These are phyloP conservation scores for Trichonephila inaurata DNA, from an alignment of 1,140 invertebrate species.

Conservation along the genomic window DNA sequence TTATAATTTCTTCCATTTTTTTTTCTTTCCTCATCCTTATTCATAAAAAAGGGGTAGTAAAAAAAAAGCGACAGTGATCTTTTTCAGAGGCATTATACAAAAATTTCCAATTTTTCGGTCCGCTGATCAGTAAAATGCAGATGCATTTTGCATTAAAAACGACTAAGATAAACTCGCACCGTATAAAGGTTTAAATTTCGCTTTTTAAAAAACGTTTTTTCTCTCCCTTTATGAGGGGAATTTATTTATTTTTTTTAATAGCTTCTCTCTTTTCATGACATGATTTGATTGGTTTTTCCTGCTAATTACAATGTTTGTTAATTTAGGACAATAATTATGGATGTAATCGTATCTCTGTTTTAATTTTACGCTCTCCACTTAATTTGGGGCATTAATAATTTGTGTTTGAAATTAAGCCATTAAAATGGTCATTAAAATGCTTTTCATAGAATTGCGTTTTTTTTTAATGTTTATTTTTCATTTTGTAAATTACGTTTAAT, in stretches of 20 bases:
- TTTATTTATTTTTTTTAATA: conserved; percentile 22
- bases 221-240: neutral
- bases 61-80: conserved; percentile 56
- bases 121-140: conserved; percentile 74
- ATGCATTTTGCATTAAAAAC: conserved; percentile 71
- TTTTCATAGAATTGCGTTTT: neutral
- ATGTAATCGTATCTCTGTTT: neutral
- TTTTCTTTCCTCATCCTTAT: neutral
- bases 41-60: conserved; percentile 7
- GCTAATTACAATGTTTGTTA: conserved; percentile 33
- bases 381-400: neutral
- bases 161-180: conserved; percentile 64
- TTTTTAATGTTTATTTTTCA: too few relatives aligned
- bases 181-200: conserved; percentile 68
- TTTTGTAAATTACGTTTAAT: too few relatives aligned
- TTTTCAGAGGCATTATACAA: conserved; percentile 74
- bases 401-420: neutral
- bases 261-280: neutral
- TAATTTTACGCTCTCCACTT: neutral
- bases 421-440: neutral
- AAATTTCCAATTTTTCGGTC: conserved; percentile 74
- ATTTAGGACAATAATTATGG: conserved; percentile 32
- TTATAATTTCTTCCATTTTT: conserved; percentile 68
- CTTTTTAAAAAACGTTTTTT: conserved; percentile 35
- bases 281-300: conserved; percentile 40